phyloP scores from a whole-genome alignment of 2,113 vertebrate genomes.

The Burhinus oedicnemus region DNA sequence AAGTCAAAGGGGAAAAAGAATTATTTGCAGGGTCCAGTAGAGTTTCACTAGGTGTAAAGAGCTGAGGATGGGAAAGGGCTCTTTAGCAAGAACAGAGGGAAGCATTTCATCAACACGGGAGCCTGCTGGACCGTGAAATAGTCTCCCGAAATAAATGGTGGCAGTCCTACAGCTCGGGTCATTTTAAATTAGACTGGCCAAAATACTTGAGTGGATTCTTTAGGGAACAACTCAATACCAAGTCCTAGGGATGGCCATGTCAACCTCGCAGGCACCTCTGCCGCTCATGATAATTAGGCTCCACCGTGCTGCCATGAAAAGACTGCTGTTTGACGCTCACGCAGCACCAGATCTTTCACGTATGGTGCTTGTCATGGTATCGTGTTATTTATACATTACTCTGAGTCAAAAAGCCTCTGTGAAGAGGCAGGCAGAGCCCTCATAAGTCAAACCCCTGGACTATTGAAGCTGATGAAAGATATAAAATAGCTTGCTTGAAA shows the following conservation, averaged over 20 bases:
- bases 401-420: background rate
- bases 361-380: background rate
- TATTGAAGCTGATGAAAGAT: background rate
- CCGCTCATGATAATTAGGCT: background rate
- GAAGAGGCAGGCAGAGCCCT: background rate
- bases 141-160: slow-evolving; percentile 26
- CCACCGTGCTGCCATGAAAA: background rate
- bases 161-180: background rate
- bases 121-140: slow-evolving; percentile 49
- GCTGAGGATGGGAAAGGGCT: slow-evolving; percentile 25
- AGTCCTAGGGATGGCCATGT: background rate
- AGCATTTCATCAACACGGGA: slow-evolving; percentile 47
- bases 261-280: background rate
- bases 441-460: slow-evolving; percentile 14
- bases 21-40: slow-evolving; percentile 31
- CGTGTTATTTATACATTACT: background rate
- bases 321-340: background rate
- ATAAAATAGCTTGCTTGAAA: slow-evolving; percentile 20
- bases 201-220: background rate
- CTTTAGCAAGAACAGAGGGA: slow-evolving; percentile 50
- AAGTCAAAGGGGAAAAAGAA: slow-evolving; percentile 40
- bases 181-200: slow-evolving; percentile 40
- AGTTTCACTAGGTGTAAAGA: slow-evolving; percentile 15
- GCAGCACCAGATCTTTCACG: background rate
- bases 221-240: slow-evolving; percentile 9